Conservation (phyloP, 2,113 vertebrate genomes). For the Elgaria multicarinata region DNA sequence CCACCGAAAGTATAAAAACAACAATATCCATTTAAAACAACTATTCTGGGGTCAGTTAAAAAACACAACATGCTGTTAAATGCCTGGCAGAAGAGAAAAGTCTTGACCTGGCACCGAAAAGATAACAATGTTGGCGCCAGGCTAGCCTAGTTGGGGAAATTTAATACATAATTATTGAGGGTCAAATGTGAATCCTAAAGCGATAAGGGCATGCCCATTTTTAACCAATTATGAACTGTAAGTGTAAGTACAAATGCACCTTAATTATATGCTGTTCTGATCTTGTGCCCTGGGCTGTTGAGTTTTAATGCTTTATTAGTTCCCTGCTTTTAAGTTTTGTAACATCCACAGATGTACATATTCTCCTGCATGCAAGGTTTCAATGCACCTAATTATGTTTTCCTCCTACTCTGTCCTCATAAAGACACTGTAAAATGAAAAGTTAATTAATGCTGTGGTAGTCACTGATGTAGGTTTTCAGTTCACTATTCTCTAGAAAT, state of each 20-base stretch:
- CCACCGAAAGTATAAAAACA: too few relatives aligned
- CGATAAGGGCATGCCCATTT: not conserved
- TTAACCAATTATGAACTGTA: not conserved
- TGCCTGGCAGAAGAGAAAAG: too few relatives aligned
- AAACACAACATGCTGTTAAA: too few relatives aligned
- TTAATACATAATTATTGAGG: not conserved
- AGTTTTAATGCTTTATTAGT: not conserved
- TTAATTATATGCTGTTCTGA: not conserved
- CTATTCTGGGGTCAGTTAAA: too few relatives aligned
- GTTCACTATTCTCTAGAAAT: slow-evolving; percentile 11
- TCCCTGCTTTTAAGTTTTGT: slow-evolving; percentile 29
- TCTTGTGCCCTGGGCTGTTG: not conserved
- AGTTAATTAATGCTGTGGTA: slow-evolving; percentile 44
- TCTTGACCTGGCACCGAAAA: too few relatives aligned
- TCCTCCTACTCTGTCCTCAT: slow-evolving; percentile 22
- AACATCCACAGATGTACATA: slow-evolving; percentile 37
- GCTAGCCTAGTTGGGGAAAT: not conserved
- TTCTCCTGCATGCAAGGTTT: not conserved
- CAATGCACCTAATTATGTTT: slow-evolving; percentile 8
- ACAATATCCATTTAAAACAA: too few relatives aligned
- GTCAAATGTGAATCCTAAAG: not conserved
- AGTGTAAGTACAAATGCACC: not conserved
- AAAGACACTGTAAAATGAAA: not conserved
- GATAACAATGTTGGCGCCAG: too few relatives aligned
- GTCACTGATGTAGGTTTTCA: slow-evolving; percentile 1